Conservation (phyloP, 2,888 invertebrate genomes). For the Platycnemis pennipes region DNA sequence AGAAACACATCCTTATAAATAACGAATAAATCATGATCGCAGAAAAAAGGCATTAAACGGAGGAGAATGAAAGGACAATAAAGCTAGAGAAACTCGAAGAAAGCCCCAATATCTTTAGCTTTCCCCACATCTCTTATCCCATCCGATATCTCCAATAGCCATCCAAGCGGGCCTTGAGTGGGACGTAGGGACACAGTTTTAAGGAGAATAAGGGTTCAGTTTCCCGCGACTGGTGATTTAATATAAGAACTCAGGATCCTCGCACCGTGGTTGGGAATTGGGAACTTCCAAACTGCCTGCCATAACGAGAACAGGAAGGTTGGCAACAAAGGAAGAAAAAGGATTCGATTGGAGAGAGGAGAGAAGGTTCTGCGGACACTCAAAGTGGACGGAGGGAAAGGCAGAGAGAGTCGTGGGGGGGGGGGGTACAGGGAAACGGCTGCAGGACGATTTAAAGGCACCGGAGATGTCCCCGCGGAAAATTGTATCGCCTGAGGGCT, state of each 20-base stretch:
- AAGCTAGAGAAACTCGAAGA: too few species aligned
- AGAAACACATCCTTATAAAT: neutral
- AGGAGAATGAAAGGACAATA: neutral
- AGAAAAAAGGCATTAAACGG: neutral
- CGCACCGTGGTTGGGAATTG: neutral
- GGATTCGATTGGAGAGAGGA: neutral
- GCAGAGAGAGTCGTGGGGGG: neutral
- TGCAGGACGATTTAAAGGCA: too few species aligned
- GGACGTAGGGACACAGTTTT: slow-evolving; percentile 8
- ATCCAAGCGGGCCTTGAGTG: neutral
- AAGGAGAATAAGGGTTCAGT: neutral
- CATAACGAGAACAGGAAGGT: neutral
- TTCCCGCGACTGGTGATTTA: slow-evolving; percentile 7
- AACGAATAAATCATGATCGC: neutral
- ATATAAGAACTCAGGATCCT: neutral
- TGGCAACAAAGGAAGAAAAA: neutral
- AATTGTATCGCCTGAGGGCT: neutral
- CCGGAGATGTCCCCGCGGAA: too few species aligned
- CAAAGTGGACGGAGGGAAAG: neutral
- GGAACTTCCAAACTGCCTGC: neutral
- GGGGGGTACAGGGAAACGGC: too few species aligned
- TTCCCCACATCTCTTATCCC: neutral
- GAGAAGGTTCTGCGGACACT: neutral
- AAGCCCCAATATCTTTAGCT: neutral
- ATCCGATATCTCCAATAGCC: slow-evolving; percentile 2